phyloP scores from a whole-genome alignment of 2,888 invertebrate genomes.

The Apamea crenata region DNA sequence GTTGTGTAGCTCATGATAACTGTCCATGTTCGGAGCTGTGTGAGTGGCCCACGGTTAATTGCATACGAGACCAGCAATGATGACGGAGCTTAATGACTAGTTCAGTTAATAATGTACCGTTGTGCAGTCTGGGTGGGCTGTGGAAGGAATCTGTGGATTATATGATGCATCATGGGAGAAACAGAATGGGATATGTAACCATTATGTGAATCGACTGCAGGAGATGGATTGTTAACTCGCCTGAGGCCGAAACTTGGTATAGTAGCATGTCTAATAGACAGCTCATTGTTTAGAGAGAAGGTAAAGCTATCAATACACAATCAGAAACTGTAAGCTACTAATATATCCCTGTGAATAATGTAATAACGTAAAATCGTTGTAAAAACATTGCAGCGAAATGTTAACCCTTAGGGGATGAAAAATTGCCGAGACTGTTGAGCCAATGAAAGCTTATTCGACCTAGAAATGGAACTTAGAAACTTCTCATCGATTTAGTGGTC shows the following conservation, averaged over 20 bases:
- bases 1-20: slow-evolving; percentile 50
- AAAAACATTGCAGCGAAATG: slow-evolving; percentile 7
- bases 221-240: slow-evolving; percentile 12
- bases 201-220: slow-evolving; percentile 20
- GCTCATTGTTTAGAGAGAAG: not conserved
- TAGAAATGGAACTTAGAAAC: slow-evolving; percentile 31
- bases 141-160: slow-evolving; percentile 38
- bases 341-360: slow-evolving; percentile 4
- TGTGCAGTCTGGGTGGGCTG: slow-evolving; percentile 28
- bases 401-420: slow-evolving; percentile 28
- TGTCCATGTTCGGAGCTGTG: slow-evolving; percentile 40
- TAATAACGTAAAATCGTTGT: not conserved
- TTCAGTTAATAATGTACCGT: slow-evolving; percentile 51
- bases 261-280: slow-evolving; percentile 1
- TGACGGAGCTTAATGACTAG: slow-evolving; percentile 54
- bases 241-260: not conserved
- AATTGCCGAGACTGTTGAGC: slow-evolving; percentile 23
- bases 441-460: slow-evolving; percentile 34
- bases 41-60: slow-evolving; percentile 51
- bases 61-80: slow-evolving; percentile 54
- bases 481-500: slow-evolving; percentile 29
- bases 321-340: not conserved
- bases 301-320: not conserved
- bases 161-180: slow-evolving; percentile 27
- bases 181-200: slow-evolving; percentile 27